Conservation (phyloP, 2,888 invertebrate species). For the Sesia apiformis region DNA sequence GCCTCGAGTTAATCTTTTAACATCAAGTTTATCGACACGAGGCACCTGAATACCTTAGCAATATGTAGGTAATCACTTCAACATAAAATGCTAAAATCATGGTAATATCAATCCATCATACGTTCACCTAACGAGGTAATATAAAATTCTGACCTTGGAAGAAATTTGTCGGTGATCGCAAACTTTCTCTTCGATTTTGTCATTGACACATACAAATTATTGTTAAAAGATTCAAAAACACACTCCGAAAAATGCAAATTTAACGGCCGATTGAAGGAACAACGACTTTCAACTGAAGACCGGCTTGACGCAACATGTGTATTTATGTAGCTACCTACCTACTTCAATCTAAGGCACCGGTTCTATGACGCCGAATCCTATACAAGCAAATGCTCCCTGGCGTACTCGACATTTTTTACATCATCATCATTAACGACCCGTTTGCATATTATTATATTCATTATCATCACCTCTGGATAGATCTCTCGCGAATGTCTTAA, state of each 20-base stretch:
- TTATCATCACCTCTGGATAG: too few species aligned
- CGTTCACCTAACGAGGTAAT: neutral
- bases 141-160: constrained; percentile 55
- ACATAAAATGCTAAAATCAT: too few species aligned
- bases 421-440: too few species aligned
- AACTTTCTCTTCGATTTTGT: constrained; percentile 71
- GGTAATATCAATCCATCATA: neutral
- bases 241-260: constrained; percentile 43
- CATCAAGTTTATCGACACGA: too few species aligned
- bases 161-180: constrained; percentile 70
- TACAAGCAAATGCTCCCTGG: too few species aligned
- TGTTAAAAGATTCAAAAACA: constrained; percentile 37
- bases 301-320: constrained; percentile 15
- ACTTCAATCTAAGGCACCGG: constrained; percentile 21
- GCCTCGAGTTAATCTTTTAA: too few species aligned
- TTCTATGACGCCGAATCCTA: constrained; percentile 14
- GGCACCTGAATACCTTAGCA: too few species aligned
- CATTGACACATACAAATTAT: constrained; percentile 69
- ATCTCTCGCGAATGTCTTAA: too few species aligned
- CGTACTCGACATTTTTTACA: too few species aligned
- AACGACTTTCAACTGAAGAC: constrained; percentile 33
- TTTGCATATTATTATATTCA: too few species aligned
- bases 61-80: too few species aligned
- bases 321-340: constrained; percentile 34
- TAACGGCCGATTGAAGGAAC: constrained; percentile 37